Percentiles rank a stretch among this genome's conserved stretches.
phyloP scores from a whole-genome alignment of 2,888 invertebrate species.

The Oscheius sp. region DNA sequence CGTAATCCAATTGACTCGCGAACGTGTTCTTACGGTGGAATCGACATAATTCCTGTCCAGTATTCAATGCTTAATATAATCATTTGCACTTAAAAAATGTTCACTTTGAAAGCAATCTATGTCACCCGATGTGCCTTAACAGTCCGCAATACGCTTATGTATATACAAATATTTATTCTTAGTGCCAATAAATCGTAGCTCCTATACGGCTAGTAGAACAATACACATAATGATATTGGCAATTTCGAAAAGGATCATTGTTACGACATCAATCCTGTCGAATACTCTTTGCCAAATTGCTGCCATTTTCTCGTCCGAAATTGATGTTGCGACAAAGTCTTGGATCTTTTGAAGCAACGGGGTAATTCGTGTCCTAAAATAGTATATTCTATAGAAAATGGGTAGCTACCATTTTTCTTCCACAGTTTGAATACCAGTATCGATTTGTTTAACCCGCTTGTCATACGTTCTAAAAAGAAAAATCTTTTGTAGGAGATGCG shows the following conservation, averaged over 20 bases:
- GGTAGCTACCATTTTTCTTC: not conserved
- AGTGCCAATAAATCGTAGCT: not conserved
- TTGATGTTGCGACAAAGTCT: not conserved
- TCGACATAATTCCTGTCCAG: conserved; percentile 9
- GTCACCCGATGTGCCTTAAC: not conserved
- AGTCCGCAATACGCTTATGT: conserved; percentile 3
- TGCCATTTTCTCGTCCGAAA: conserved; percentile 17
- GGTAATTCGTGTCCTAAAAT: not conserved
- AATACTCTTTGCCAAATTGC: conserved; percentile 24
- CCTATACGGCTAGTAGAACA: not conserved
- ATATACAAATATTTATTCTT: conserved; percentile 20
- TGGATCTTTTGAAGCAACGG: conserved; percentile 4
- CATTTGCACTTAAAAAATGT: conserved; percentile 3
- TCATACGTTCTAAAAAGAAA: conserved; percentile 14
- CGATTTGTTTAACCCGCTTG: conserved; percentile 5
- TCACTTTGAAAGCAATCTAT: conserved; percentile 13
- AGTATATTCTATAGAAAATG: not conserved
- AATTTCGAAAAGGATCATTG: conserved; percentile 17
- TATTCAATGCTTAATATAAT: not conserved
- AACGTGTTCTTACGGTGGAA: conserved; percentile 37
- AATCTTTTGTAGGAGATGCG: not conserved
- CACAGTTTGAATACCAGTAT: conserved; percentile 1
- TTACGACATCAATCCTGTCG: conserved; percentile 15
- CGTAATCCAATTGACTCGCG: conserved; percentile 46
- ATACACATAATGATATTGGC: conserved; percentile 11